These are phyloP conservation scores for Mechanitis mazaeus DNA, from an alignment of 2,888 invertebrate genomes.

Conservation along the genomic window DNA sequence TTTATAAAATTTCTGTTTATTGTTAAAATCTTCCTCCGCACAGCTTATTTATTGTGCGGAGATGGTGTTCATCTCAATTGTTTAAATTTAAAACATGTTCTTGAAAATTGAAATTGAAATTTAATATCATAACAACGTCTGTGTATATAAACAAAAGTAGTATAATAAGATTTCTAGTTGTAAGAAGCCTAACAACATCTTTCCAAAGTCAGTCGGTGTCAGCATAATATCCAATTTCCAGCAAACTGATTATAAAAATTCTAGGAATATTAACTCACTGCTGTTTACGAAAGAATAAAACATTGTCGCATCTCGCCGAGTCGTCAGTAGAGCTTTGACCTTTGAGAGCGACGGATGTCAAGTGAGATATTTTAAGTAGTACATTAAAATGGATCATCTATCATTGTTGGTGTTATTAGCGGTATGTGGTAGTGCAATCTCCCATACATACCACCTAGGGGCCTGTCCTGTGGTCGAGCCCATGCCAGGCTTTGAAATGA, in stretches of 20 bases:
- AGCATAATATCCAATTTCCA: background rate
- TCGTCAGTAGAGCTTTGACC: slow-evolving; percentile 23
- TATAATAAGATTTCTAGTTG: background rate
- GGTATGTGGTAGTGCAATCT: slow-evolving; percentile 49
- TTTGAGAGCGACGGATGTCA: slow-evolving; percentile 10
- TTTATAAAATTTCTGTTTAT: too few species aligned
- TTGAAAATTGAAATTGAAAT: too few species aligned
- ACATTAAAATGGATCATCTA: slow-evolving; percentile 40
- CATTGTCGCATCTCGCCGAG: slow-evolving; percentile 11
- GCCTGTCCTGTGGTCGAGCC: slow-evolving; percentile 85
- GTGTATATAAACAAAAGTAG: background rate
- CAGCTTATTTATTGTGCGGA: too few species aligned
- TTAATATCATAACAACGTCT: too few species aligned
- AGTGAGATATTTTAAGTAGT: slow-evolving; percentile 6
- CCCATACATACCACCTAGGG: slow-evolving; percentile 85
- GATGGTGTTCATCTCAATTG: too few species aligned
- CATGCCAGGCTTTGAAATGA: slow-evolving; percentile 84
- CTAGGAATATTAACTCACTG: slow-evolving; percentile 1
- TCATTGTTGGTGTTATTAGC: slow-evolving; percentile 43
- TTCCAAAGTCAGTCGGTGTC: background rate
- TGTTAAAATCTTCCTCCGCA: too few species aligned
- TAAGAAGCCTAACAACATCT: background rate
- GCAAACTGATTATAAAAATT: background rate
- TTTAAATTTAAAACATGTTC: too few species aligned
- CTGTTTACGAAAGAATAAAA: slow-evolving; percentile 7